Evolutionary conservation across 2,113 vertebrate genomes (phyloP).

Genomic region (Odocoileus virginianus): DNA sequence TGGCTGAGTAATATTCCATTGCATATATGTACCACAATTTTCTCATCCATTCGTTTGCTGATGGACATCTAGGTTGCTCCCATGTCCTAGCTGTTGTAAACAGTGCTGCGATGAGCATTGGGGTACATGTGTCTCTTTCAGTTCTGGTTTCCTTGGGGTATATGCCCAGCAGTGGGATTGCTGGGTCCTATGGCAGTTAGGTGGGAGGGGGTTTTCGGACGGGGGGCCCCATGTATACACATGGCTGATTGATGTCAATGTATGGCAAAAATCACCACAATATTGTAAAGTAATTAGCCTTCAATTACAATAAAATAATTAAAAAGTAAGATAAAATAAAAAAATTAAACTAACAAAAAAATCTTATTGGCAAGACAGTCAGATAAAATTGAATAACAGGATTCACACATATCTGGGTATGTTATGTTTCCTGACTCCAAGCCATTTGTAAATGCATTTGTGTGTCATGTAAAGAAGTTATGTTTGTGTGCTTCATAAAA

Average conservation of each 20-base stretch:
- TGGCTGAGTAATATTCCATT: not conserved
- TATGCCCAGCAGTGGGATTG: not conserved
- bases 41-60: not conserved
- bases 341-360: not conserved
- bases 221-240: not conserved
- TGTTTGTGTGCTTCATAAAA: not conserved
- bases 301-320: not conserved
- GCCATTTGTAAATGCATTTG: not conserved
- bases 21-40: not conserved
- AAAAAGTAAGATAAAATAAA: not conserved
- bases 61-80: not conserved
- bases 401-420: not conserved
- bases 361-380: not conserved
- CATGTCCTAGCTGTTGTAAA: not conserved
- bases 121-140: not conserved
- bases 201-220: not conserved
- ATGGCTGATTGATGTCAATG: not conserved
- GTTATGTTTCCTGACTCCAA: not conserved
- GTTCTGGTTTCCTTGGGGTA: not conserved
- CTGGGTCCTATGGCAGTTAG: not conserved
- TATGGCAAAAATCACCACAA: not conserved
- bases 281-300: not conserved
- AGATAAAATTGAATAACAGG: not conserved
- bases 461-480: not conserved
- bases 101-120: not conserved